These are phyloP conservation scores for Gari tellinella DNA, from an alignment of 2,888 invertebrate genomes.

Conservation along the genomic window DNA sequence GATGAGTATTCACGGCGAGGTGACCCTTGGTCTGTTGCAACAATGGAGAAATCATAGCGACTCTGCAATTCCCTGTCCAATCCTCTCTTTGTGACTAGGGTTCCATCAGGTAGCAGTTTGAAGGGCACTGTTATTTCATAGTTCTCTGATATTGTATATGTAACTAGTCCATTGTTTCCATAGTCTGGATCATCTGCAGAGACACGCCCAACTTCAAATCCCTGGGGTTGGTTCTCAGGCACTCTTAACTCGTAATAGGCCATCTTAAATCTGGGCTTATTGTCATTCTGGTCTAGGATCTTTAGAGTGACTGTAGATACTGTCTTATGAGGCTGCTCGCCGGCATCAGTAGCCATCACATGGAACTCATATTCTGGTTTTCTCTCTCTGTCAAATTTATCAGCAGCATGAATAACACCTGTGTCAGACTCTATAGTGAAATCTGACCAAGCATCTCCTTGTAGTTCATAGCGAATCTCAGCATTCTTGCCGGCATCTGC, in stretches of 20 bases:
- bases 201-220: constrained; percentile 63
- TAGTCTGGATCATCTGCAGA: constrained; percentile 69
- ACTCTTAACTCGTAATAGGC: constrained; percentile 66
- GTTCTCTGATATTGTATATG: constrained; percentile 54
- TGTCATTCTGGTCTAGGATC: constrained; percentile 75
- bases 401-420: constrained; percentile 70
- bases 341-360: constrained; percentile 72
- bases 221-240: constrained; percentile 66
- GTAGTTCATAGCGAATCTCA: constrained; percentile 68
- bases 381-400: constrained; percentile 72
- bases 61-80: constrained; percentile 72
- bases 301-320: constrained; percentile 66
- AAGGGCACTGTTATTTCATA: constrained; percentile 62
- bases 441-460: constrained; percentile 61
- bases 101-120: constrained; percentile 68
- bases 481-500: constrained; percentile 69
- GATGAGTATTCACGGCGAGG: constrained; percentile 61
- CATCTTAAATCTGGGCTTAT: constrained; percentile 69
- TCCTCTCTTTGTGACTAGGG: constrained; percentile 60
- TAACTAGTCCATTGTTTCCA: constrained; percentile 71
- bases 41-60: constrained; percentile 71
- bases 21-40: constrained; percentile 75
- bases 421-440: constrained; percentile 67
- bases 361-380: constrained; percentile 65
- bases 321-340: constrained; percentile 65